Percentiles rank a stretch among this genome's conserved stretches.
Conservation (phyloP, 1,140 invertebrate species). For the Scaptodrosophila lebanonensis region DNA sequence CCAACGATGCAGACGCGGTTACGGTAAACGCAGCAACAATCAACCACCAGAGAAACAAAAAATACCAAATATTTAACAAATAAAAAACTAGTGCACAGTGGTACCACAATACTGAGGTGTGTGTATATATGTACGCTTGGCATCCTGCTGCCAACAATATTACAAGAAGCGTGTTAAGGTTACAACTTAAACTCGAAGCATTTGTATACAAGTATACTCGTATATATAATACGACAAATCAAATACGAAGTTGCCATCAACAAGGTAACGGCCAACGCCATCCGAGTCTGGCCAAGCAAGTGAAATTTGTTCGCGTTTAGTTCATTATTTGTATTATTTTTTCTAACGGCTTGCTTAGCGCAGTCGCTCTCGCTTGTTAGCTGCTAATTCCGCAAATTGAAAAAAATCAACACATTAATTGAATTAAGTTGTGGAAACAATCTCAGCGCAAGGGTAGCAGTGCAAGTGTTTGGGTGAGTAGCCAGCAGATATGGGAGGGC, state of each 20-base stretch:
- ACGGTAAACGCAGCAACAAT: slow-evolving; percentile 11
- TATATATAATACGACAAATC: too few species aligned
- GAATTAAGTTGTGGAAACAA: slow-evolving; percentile 26
- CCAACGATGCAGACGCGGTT: slow-evolving; percentile 74
- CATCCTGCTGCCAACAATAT: neutral
- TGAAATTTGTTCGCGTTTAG: neutral
- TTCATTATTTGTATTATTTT: too few species aligned
- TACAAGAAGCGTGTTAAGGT: slow-evolving; percentile 11
- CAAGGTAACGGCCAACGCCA: too few species aligned
- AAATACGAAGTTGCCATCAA: too few species aligned
- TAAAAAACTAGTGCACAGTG: slow-evolving; percentile 51
- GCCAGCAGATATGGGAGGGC: neutral
- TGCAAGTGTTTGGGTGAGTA: slow-evolving; percentile 19
- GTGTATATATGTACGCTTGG: too few species aligned
- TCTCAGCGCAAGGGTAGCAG: slow-evolving; percentile 19
- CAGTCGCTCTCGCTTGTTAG: neutral
- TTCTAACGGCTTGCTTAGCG: neutral
- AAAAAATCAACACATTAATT: slow-evolving; percentile 45
- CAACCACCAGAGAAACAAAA: slow-evolving; percentile 38
- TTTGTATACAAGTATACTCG: too few species aligned
- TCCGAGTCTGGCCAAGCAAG: neutral
- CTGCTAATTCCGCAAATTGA: slow-evolving; percentile 46
- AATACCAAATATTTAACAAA: slow-evolving; percentile 14
- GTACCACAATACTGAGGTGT: slow-evolving; percentile 3
- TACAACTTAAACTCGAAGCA: too few species aligned